Conservation (phyloP, 2,888 invertebrate genomes). For the Lasioglossum villosulum region DNA sequence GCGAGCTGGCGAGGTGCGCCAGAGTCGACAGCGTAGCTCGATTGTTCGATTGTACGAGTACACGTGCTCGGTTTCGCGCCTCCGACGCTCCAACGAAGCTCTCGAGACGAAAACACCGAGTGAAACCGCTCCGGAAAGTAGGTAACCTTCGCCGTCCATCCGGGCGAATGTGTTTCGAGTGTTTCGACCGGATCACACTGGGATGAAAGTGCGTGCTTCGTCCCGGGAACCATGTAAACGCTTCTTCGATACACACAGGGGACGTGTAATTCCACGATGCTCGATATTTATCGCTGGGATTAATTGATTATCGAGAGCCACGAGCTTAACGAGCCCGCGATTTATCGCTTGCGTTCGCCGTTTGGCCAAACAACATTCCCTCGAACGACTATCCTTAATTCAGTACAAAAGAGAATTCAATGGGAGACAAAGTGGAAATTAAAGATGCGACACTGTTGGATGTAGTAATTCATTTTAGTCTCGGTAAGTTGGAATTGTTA, state of each 20-base stretch:
- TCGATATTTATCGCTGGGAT: slow-evolving; percentile 7
- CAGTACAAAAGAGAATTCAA: not conserved
- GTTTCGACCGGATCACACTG: slow-evolving; percentile 17
- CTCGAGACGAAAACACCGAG: slow-evolving; percentile 37
- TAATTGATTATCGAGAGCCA: not conserved
- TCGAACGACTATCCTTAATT: not conserved
- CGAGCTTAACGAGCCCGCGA: slow-evolving; percentile 11
- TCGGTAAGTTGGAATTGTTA: too few species aligned
- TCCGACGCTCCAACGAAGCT: slow-evolving; percentile 14
- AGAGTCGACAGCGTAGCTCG: not conserved
- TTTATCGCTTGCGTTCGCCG: slow-evolving; percentile 2
- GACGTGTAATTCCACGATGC: not conserved
- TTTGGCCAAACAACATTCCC: not conserved
- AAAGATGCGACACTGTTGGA: not conserved
- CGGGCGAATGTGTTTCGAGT: slow-evolving; percentile 60
- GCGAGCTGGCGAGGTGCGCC: not conserved
- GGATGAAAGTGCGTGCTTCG: slow-evolving; percentile 45
- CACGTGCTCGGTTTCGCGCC: slow-evolving; percentile 36
- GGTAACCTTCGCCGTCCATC: slow-evolving; percentile 70
- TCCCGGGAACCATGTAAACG: not conserved
- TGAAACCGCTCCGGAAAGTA: slow-evolving; percentile 64
- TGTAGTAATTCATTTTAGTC: not conserved
- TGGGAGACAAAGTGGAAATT: not conserved
- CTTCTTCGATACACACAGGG: slow-evolving; percentile 14
- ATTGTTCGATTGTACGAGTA: not conserved